Conservation (phyloP, 2,888 invertebrate species). For the Eupithecia subfuscata region DNA sequence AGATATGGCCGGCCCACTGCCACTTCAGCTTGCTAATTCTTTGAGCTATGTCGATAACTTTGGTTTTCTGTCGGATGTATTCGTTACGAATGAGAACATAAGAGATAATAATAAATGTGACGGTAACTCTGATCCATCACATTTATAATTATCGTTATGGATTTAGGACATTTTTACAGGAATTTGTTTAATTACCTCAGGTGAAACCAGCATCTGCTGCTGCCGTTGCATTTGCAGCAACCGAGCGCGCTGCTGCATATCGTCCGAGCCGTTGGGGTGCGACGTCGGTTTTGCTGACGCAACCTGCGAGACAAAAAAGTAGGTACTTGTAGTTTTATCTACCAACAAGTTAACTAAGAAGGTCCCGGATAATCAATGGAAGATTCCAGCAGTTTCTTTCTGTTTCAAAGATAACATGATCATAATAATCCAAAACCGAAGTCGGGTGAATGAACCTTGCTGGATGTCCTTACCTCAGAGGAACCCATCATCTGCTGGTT, state of each 20-base stretch:
- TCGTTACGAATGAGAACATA: no score
- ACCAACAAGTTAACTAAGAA: neutral
- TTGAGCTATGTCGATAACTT: no score
- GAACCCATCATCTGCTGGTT: no score
- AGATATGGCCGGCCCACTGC: no score
- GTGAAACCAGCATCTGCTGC: constrained; percentile 90
- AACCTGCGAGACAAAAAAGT: constrained; percentile 13
- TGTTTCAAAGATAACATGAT: neutral
- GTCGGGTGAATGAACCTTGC: no score
- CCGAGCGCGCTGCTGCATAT: constrained; percentile 80
- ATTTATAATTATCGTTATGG: neutral
- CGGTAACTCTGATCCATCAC: no score
- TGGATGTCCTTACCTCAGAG: no score
- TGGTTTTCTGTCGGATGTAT: no score
- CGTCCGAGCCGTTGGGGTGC: constrained; percentile 43
- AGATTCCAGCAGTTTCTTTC: neutral
- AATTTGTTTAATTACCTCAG: constrained; percentile 60
- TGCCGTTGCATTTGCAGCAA: constrained; percentile 91
- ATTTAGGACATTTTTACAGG: neutral
- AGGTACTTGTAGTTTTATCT: neutral
- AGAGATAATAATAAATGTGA: neutral
- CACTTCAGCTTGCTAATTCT: no score
- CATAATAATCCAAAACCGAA: no score
- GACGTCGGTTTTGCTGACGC: constrained; percentile 43
- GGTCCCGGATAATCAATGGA: neutral